A percentile compares a stretch with the other conserved stretches of the same genome.
phyloP scores from a whole-genome alignment of 2,797 vertebrate species.

The Chrysocyon brachyurus region DNA sequence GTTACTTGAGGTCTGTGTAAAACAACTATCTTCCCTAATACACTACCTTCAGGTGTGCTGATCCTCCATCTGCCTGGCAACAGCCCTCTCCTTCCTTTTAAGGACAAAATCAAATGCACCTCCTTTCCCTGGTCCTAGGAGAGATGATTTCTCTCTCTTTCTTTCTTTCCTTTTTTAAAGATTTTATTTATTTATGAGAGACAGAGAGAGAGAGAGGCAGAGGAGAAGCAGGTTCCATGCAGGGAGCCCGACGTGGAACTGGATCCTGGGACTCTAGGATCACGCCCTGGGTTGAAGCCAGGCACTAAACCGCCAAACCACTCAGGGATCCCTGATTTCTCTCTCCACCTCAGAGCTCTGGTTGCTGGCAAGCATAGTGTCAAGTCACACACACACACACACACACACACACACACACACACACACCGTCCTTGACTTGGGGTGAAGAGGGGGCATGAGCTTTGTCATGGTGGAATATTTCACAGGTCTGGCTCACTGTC shows the following conservation, averaged over 20 bases:
- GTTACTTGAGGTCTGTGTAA: not conserved
- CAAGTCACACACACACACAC: not conserved
- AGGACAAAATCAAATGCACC: not conserved
- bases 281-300: too few species aligned
- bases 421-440: not conserved
- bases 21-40: not conserved
- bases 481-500: not conserved
- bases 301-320: too few species aligned
- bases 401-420: too few species aligned
- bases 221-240: too few species aligned
- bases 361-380: accelerated
- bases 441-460: accelerated
- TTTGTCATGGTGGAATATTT: not conserved
- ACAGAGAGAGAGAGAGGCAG: too few species aligned
- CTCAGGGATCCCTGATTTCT: not conserved
- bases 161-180: too few species aligned
- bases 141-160: not conserved
- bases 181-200: too few species aligned
- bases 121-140: not conserved
- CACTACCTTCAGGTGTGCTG: accelerated
- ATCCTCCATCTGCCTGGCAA: not conserved
- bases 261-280: too few species aligned
- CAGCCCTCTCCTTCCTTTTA: not conserved
- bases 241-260: too few species aligned
- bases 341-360: not conserved